phyloP scores from a whole-genome alignment of 1,140 invertebrate genomes.

The Venturia canescens region DNA sequence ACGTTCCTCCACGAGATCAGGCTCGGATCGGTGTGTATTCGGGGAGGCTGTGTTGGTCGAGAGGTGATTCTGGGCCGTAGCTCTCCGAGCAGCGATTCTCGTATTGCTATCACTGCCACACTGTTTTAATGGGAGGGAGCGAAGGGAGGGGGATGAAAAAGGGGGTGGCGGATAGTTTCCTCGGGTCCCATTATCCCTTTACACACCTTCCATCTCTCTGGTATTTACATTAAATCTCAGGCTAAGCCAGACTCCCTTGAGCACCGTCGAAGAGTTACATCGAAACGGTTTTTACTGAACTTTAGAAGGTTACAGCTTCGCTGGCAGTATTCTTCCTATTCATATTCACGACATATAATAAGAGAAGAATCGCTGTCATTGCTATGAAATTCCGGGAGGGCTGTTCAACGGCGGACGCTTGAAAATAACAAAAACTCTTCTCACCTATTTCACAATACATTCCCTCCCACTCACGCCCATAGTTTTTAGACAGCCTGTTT shows the following conservation, averaged over 20 bases:
- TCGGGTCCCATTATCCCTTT: conserved; percentile 54
- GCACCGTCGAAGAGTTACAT: conserved; percentile 13
- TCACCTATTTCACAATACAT: no score
- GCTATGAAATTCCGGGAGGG: no score
- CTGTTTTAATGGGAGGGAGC: conserved; percentile 25
- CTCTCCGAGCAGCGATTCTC: conserved; percentile 33
- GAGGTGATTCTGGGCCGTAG: background rate
- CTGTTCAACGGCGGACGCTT: no score
- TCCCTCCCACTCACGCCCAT: no score
- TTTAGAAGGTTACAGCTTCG: background rate
- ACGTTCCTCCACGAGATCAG: background rate
- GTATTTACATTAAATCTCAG: conserved; percentile 60
- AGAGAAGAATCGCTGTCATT: background rate
- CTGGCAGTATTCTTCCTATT: background rate
- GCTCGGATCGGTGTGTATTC: conserved; percentile 37
- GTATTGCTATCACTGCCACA: conserved; percentile 18
- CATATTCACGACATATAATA: background rate
- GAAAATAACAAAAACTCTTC: no score
- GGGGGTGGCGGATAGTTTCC: background rate
- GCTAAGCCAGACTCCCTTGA: conserved; percentile 43
- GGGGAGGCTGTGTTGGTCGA: background rate
- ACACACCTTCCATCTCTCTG: conserved; percentile 49
- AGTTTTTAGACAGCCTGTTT: no score
- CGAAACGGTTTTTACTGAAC: conserved; percentile 55
- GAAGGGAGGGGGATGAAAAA: no score